Evolutionary conservation across 1,140 invertebrate genomes (phyloP).

Genomic region (Panagrolaimus sp.): DNA sequence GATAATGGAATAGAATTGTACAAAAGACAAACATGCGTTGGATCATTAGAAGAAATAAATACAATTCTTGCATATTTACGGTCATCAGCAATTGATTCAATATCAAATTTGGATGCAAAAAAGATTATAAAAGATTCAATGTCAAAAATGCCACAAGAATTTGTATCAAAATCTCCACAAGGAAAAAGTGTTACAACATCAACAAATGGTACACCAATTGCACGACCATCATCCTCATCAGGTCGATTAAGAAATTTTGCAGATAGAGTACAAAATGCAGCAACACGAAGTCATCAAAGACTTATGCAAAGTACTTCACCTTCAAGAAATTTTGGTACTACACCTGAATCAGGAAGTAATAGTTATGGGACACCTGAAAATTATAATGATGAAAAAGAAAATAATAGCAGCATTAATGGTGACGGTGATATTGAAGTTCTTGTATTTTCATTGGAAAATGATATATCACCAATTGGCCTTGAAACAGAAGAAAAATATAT

Average conservation of each 20-base stretch:
- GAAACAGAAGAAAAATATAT: constrained; percentile 49
- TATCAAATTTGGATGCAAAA: constrained; percentile 34
- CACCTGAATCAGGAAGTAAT: too few species aligned
- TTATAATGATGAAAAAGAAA: too few species aligned
- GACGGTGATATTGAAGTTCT: constrained; percentile 22
- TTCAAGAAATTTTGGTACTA: constrained; percentile 7
- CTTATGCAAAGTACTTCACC: constrained; percentile 33
- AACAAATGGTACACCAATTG: background rate
- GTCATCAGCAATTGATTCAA: constrained; percentile 19
- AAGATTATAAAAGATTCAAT: constrained; percentile 16
- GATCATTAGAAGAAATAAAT: constrained; percentile 49
- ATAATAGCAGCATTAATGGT: too few species aligned
- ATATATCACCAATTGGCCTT: constrained; percentile 41
- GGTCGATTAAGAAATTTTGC: constrained; percentile 35
- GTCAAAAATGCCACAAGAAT: background rate
- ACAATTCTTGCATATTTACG: constrained; percentile 21
- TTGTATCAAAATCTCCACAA: background rate
- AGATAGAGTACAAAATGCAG: constrained; percentile 27
- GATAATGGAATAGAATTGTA: constrained; percentile 41
- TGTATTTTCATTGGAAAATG: constrained; percentile 34
- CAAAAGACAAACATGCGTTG: constrained; percentile 37
- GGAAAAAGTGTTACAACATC: background rate
- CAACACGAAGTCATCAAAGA: constrained; percentile 34
- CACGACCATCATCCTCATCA: constrained; percentile 23
- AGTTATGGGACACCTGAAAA: too few species aligned